These are phyloP conservation scores for Drosophila mojavensis DNA, from an alignment of 1,140 invertebrate genomes.

Conservation along the genomic window DNA sequence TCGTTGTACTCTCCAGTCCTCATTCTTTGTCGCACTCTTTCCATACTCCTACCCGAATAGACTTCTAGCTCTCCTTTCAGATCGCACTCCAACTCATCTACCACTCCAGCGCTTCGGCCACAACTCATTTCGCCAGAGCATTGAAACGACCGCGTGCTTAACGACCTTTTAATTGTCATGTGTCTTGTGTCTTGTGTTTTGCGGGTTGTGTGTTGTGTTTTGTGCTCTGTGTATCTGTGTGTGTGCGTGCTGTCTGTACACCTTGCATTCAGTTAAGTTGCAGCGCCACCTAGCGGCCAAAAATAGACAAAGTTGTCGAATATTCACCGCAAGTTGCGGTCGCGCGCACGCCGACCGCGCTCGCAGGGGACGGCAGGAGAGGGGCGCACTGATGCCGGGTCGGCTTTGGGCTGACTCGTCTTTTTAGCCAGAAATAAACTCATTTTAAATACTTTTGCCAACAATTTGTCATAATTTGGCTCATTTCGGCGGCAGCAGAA, in stretches of 20 bases:
- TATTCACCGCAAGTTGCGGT: constrained; percentile 29
- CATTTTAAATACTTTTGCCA: constrained; percentile 82
- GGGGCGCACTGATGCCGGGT: neutral
- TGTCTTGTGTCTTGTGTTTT: constrained; percentile 24
- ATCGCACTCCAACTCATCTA: neutral
- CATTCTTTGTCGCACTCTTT: too few relatives aligned
- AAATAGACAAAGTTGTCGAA: constrained; percentile 43
- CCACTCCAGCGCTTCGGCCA: neutral
- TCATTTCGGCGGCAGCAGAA: constrained; percentile 73
- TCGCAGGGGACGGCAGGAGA: too few relatives aligned
- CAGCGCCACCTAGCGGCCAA: constrained; percentile 40
- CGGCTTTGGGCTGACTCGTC: neutral
- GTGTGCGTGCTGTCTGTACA: constrained; percentile 1
- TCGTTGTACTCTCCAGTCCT: too few relatives aligned
- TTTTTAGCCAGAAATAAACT: constrained; percentile 63
- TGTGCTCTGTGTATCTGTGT: neutral
- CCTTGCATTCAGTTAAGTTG: constrained; percentile 36
- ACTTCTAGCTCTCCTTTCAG: neutral
- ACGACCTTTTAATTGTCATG: constrained; percentile 75
- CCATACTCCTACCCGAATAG: too few relatives aligned
- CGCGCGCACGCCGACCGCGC: neutral
- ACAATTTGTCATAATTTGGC: constrained; percentile 82
- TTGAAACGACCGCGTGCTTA: constrained; percentile 63
- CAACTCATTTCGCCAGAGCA: constrained; percentile 44
- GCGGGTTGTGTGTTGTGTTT: constrained; percentile 5